Evolutionary conservation across 2,888 invertebrate species (phyloP).

Genomic region (Creontiades dilutus): DNA sequence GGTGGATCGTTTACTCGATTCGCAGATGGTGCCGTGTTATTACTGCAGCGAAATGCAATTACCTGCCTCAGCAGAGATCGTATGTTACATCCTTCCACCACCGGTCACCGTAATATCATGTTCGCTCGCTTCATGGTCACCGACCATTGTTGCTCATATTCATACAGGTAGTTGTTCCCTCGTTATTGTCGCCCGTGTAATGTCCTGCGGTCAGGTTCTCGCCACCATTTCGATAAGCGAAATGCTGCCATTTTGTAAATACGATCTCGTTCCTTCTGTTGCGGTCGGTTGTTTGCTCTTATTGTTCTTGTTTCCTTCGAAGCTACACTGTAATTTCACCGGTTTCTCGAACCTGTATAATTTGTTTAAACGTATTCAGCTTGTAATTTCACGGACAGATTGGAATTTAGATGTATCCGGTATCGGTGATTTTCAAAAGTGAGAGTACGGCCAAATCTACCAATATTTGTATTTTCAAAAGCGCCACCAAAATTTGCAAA

Average conservation of each 20-base stretch:
- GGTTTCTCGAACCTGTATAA: neutral
- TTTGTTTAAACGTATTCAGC: no score
- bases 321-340: neutral
- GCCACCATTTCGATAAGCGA: conserved; percentile 25
- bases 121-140: conserved; percentile 7
- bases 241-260: neutral
- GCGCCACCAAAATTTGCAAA: no score
- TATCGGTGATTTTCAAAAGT: no score
- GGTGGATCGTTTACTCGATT: neutral
- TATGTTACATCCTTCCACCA: neutral
- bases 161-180: neutral
- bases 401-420: no score
- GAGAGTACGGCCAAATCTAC: no score
- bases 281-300: neutral
- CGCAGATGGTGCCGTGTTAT: conserved; percentile 23
- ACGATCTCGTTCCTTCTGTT: neutral
- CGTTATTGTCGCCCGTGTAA: neutral
- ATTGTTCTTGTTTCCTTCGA: neutral
- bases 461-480: no score
- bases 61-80: neutral
- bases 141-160: conserved; percentile 18
- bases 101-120: neutral
- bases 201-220: conserved; percentile 3
- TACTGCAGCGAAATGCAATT: conserved; percentile 33
- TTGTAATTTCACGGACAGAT: no score